Evolutionary conservation across 2,113 vertebrate genomes (phyloP).

Genomic region (Coracopsis vasa): DNA sequence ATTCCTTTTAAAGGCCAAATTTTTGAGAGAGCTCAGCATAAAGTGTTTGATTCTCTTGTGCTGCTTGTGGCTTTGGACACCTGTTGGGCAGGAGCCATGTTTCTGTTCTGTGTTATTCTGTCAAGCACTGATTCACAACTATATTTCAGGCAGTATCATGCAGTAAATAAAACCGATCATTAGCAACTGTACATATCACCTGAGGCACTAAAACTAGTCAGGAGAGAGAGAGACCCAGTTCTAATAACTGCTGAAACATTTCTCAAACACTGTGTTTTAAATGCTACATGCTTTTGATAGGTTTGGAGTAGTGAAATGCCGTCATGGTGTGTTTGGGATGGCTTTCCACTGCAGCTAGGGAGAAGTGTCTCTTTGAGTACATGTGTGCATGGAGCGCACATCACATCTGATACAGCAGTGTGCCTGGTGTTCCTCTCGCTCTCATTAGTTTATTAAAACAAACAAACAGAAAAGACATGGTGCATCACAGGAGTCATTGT

Average conservation of each 20-base stretch:
- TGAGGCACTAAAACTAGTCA: not conserved
- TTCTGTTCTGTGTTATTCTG: not conserved
- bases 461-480: not conserved
- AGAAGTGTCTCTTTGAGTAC: not conserved
- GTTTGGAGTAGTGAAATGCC: not conserved
- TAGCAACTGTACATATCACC: not conserved
- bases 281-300: not conserved
- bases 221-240: not conserved
- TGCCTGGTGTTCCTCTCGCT: not conserved
- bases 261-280: not conserved
- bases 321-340: not conserved
- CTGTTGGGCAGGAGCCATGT: not conserved
- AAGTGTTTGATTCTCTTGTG: not conserved
- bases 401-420: not conserved
- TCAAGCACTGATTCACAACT: conserved; percentile 11
- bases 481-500: not conserved
- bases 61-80: not conserved
- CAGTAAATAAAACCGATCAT: conserved; percentile 3
- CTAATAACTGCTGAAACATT: not conserved
- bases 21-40: not conserved
- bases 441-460: not conserved
- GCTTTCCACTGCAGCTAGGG: not conserved
- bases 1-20: not conserved
- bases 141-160: not conserved
- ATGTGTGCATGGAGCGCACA: accelerated